Conservation (phyloP, 2,113 vertebrate genomes). For the Nicator chloris region DNA sequence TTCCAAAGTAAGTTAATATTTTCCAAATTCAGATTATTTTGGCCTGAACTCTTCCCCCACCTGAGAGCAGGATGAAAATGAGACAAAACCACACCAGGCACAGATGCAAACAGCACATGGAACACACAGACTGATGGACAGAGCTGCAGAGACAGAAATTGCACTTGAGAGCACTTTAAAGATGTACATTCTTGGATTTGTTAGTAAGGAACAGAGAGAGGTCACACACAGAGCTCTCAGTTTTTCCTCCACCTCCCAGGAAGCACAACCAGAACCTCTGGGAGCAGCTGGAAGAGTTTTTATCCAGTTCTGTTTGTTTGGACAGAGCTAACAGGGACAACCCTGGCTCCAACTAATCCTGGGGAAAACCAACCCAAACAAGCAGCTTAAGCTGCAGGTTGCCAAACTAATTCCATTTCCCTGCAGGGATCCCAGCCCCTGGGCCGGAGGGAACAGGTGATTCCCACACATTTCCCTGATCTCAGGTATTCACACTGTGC, state of each 20-base stretch:
- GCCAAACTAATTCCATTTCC: neutral
- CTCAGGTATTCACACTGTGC: accelerated
- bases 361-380: neutral
- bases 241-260: neutral
- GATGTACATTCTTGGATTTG: neutral
- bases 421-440: neutral
- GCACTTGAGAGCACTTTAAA: slow-evolving; percentile 38
- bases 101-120: neutral
- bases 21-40: neutral
- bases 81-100: neutral
- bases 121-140: neutral
- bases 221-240: neutral
- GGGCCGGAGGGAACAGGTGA: neutral
- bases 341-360: neutral
- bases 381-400: neutral
- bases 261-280: neutral
- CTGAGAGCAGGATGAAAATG: neutral
- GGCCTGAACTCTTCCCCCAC: neutral
- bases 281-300: neutral
- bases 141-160: neutral
- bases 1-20: accelerated
- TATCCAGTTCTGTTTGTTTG: neutral
- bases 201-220: neutral
- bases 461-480: neutral
- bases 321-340: neutral